Evolutionary conservation across 2,113 vertebrate species (phyloP).

Genomic region (Erinaceus europaeus): DNA sequence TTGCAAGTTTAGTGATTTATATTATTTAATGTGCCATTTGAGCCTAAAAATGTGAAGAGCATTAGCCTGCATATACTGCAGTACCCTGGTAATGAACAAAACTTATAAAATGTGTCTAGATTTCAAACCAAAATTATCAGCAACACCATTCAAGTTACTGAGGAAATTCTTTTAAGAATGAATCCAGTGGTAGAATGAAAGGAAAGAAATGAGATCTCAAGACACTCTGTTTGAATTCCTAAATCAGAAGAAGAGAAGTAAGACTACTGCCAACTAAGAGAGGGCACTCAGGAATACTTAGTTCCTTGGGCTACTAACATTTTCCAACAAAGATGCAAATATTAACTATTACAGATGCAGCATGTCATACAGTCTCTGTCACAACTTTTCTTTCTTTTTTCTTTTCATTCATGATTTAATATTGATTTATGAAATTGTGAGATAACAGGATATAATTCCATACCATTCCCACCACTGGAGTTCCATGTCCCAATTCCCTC

Average conservation of each 20-base stretch:
- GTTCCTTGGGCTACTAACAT: background rate
- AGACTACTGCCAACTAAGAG: background rate
- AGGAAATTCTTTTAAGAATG: background rate
- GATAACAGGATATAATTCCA: too few relatives aligned
- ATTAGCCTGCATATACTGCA: background rate
- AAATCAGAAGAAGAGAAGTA: background rate
- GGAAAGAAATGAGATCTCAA: background rate
- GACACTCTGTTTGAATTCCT: background rate
- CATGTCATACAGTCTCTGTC: background rate
- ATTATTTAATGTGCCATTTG: background rate
- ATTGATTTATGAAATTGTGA: too few relatives aligned
- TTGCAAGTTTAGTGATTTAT: background rate
- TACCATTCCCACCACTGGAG: too few relatives aligned
- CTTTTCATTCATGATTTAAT: too few relatives aligned
- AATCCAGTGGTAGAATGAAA: background rate
- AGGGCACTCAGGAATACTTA: background rate
- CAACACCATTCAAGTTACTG: background rate
- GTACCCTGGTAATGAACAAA: background rate
- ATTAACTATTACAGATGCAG: background rate
- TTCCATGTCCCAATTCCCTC: too few relatives aligned
- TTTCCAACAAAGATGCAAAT: background rate
- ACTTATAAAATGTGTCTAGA: slow-evolving; percentile 31
- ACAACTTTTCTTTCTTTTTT: background rate
- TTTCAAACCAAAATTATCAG: slow-evolving; percentile 32
- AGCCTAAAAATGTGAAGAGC: background rate